Base-by-base conservation (phyloP, 1,140 invertebrate genomes). In the Notospermus geniculatus region DNA sequence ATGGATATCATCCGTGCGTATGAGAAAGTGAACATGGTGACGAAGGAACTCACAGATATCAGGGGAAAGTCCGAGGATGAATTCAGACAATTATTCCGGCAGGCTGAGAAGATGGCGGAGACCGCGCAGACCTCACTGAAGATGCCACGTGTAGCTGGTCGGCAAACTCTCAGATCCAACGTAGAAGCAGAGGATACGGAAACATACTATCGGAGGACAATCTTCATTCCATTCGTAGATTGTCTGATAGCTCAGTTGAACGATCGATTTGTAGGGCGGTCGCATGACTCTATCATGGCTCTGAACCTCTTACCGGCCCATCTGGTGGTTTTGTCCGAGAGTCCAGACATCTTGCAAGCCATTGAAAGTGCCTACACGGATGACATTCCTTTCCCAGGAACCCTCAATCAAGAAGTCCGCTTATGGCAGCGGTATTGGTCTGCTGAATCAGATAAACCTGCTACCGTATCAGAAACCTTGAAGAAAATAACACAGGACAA, bases 131-230 rank as follows among this genome's bases (percentile, higher is more conserved):
- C 19, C 45, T n/a, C 39, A 29, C 39, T 69, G 22, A 15, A 62
- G 27, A 29, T 62, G 2, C 65, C 65, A 7, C 29, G 65, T 53
- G 43, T 27, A 27, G 67, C 65, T 41, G 55, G 36, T 4, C 17
- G 36, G n/a, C 66, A 70, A 57, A 68, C 61, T 29, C 60, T 65
- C 25, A 36, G 63, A 45, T 65, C 23, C 23, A 68, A 68, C 29
- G 46, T 63, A 11, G 60, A 63, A 17, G 55, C 63, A 2, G 7
- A 23, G 25, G 36, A 22, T 23, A 17, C 55, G 27, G 58, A 65
- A 56, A 32, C 57, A 27, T 68, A 68, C 30, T 68, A 59, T 30
- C 46, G 39, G 19, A 17, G 63, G 13, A 50, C 59, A 28, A 53
- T 65, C 13, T 64, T 19, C 28, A 15, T 69, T 7, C 62, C 65